phyloP scores from a whole-genome alignment of 1,140 invertebrate genomes.

The Drosophila leontia region DNA sequence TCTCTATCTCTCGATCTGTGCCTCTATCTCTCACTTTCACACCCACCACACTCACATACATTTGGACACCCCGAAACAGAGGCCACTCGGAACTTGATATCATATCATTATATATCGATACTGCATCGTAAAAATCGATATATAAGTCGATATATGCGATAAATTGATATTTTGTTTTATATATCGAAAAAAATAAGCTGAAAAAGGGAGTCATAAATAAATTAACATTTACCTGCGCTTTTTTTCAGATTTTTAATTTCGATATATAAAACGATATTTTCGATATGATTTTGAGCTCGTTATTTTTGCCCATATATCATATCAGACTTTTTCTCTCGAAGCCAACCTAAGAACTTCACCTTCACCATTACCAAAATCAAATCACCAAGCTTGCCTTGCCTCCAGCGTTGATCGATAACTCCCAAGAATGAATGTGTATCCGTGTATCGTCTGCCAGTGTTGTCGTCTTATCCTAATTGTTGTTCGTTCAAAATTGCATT shows the following conservation, averaged over 20 bases:
- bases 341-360: background rate
- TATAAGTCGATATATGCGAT: background rate
- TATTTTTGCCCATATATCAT: background rate
- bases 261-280: background rate
- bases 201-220: background rate
- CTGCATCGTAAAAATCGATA: background rate
- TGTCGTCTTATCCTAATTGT: slow-evolving; percentile 69
- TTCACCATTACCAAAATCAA: slow-evolving; percentile 15
- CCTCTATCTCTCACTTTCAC: slow-evolving; percentile 29
- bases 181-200: background rate
- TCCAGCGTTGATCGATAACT: slow-evolving; percentile 35
- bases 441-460: slow-evolving; percentile 69
- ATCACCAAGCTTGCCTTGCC: slow-evolving; percentile 32
- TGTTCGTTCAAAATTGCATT: slow-evolving; percentile 71
- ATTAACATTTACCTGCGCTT: background rate
- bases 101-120: background rate
- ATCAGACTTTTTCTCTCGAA: background rate
- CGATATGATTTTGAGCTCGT: background rate
- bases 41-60: slow-evolving; percentile 12
- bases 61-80: background rate
- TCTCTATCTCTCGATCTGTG: slow-evolving; percentile 23
- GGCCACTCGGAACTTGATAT: background rate
- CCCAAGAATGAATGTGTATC: slow-evolving; percentile 31
- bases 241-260: background rate
- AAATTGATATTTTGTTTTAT: background rate